phyloP scores from a whole-genome alignment of 2,888 invertebrate species.

The Phasia obesa region DNA sequence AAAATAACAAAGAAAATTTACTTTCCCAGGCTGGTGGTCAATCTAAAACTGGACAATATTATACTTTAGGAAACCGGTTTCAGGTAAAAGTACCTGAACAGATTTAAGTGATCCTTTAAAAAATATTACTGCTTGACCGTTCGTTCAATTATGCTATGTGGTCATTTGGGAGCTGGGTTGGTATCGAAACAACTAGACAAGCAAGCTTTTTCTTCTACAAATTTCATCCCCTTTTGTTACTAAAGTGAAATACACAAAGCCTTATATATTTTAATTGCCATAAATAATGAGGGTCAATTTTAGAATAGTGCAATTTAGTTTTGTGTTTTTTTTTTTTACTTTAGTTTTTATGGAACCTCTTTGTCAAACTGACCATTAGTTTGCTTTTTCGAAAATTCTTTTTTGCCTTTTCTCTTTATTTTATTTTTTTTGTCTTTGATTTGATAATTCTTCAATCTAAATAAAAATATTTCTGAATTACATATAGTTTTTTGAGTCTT shows the following conservation, averaged over 20 bases:
- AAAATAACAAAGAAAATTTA: conserved; percentile 43
- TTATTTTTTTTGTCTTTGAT: conserved; percentile 14
- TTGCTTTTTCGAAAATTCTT: conserved; percentile 58
- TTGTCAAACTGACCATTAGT: conserved; percentile 62
- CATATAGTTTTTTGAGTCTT: conserved; percentile 44
- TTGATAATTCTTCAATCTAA: conserved; percentile 25
- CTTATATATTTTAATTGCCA: conserved; percentile 70
- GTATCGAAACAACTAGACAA: conserved; percentile 51
- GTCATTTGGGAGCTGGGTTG: conserved; percentile 7
- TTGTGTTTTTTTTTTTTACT: conserved; percentile 34
- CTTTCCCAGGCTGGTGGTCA: conserved; percentile 67
- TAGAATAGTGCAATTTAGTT: conserved; percentile 32
- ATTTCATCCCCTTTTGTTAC: conserved; percentile 41
- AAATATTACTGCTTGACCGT: conserved; percentile 55
- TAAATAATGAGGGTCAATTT: conserved; percentile 69
- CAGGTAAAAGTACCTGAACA: conserved; percentile 52
- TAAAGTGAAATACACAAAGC: conserved; percentile 42
- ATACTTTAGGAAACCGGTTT: conserved; percentile 51
- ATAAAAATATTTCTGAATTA: conserved; percentile 26
- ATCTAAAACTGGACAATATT: conserved; percentile 55
- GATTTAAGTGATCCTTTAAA: conserved; percentile 45
- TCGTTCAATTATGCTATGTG: conserved; percentile 35
- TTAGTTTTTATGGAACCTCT: neutral
- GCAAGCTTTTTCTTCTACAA: conserved; percentile 27
- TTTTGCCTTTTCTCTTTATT: conserved; percentile 12